Conservation (phyloP, 2,113 vertebrate species). For the Sakesphorus luctuosus region DNA sequence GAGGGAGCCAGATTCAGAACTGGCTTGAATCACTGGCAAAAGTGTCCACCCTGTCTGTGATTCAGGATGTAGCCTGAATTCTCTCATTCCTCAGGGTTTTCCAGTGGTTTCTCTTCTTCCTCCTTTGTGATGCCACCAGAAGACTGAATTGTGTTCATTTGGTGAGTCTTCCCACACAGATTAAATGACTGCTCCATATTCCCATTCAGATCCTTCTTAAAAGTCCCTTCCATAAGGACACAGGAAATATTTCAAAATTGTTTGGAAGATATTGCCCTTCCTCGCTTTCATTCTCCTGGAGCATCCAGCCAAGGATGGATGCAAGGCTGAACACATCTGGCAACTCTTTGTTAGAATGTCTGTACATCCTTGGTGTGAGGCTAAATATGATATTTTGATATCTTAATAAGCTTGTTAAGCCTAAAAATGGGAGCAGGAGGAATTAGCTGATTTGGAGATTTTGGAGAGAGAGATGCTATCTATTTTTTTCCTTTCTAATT, state of each 20-base stretch:
- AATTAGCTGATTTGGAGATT: not conserved
- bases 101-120: not conserved
- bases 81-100: not conserved
- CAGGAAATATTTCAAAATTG: not conserved
- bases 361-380: not conserved
- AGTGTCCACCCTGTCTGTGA: not conserved
- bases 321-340: not conserved
- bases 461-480: not conserved
- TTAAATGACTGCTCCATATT: not conserved
- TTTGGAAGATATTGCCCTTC: not conserved
- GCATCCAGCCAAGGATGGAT: not conserved
- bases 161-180: not conserved
- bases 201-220: not conserved
- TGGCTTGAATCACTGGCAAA: not conserved
- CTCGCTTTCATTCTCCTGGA: not conserved
- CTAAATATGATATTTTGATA: not conserved
- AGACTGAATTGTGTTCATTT: not conserved
- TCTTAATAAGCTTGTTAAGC: not conserved
- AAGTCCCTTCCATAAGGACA: not conserved
- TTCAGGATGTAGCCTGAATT: not conserved
- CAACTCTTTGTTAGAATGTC: not conserved
- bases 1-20: not conserved
- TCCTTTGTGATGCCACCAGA: not conserved
- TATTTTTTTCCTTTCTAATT: not conserved
- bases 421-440: not conserved